A percentile compares a stretch with the other conserved stretches of the same genome.
Conservation (phyloP, 1,140 invertebrate genomes). For the Heliconius himera region DNA sequence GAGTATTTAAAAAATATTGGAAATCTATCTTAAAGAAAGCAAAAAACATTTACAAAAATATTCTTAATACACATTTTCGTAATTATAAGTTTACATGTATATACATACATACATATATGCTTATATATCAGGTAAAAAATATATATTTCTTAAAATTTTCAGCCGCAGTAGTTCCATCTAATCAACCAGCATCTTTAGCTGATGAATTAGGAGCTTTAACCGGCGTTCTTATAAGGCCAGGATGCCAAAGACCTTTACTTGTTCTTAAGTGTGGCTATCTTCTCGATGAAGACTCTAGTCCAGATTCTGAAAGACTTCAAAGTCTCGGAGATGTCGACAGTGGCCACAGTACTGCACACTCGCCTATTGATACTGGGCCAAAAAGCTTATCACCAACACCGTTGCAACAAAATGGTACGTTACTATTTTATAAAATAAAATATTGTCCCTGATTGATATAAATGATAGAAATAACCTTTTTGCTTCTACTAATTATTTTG, state of each 20-base stretch:
- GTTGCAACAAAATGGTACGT: conserved; percentile 74
- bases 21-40: no score
- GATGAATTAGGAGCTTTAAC: conserved; percentile 84
- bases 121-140: not conserved
- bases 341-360: conserved; percentile 94
- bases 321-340: conserved; percentile 90
- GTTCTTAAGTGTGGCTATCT: conserved; percentile 89
- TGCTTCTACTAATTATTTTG: no score
- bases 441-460: not conserved
- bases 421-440: not conserved
- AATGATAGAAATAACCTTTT: no score
- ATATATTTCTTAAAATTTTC: conserved; percentile 44
- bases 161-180: conserved; percentile 80
- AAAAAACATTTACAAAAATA: no score
- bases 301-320: conserved; percentile 91
- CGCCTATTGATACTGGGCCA: conserved; percentile 89
- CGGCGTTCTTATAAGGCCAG: conserved; percentile 67
- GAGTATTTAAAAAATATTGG: no score
- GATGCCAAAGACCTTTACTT: conserved; percentile 83
- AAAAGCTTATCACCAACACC: conserved; percentile 91
- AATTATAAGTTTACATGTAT: no score
- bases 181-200: conserved; percentile 85
- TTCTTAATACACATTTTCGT: no score
- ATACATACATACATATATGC: no score
- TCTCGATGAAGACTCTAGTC: conserved; percentile 90